Evolutionary conservation across 2,113 vertebrate species (phyloP), one percentile per base, ranked within the genome.

Genomic region (Muscicapa adusta): DNA sequence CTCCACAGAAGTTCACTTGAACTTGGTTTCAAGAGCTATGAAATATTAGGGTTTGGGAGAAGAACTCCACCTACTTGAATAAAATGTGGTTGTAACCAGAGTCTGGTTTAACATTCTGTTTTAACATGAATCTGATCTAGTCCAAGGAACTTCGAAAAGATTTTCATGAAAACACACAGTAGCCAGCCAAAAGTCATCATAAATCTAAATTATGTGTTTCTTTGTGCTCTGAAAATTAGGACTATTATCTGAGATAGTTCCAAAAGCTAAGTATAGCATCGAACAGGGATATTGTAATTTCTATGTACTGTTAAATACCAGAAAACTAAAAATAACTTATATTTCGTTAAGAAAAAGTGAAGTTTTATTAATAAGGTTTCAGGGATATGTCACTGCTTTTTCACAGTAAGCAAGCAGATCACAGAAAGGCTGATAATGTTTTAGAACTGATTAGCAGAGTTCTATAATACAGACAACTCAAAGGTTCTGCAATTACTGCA

Each of bases 401-500:
- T 89, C 42, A 82, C 10, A 96, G 81, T 22, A 84, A 91, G n/a
- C 7, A 40, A 91, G 36, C 36, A 88, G 73, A 47, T 66, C 18
- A 10, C 29, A 63, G 43, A 66, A 76, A 96, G 34, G 12, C 28
- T 84, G 80, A 80, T 67, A 91, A 83, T 14, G 31, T 78, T 91
- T 93, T 86, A 95, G 79, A 94, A 86, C 88, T 84, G 92, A 85
- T 78, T 93, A 92, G 57, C 65, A 89, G 57, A 93, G 71, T 88
- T 51, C 80, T 91, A 9, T 72, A 94, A 93, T 70, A 96, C 56
- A 89, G 53, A 86, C 93, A 97, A 82, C 45, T 75, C 60, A 90
- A 68, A 92, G 66, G 42, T 92, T 54, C 65, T 88, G 26, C 50
- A 96, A 88, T 66, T 77, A 76, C 70, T 75, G 73, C 70, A 75